Base-by-base conservation (phyloP, 2,888 invertebrate species). In the Plutella xylostella region DNA sequence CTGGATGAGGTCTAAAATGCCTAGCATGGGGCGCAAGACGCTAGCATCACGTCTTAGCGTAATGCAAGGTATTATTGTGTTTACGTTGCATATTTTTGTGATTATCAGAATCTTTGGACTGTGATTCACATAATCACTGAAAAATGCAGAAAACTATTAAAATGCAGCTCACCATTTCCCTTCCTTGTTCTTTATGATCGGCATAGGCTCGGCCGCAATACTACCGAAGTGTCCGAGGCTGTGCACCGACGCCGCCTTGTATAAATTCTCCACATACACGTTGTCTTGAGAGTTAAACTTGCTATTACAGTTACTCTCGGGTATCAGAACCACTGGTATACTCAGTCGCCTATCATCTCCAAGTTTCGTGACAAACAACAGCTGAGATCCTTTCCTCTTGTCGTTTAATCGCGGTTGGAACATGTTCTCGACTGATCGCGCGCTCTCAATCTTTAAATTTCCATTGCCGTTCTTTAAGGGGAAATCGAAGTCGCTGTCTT, bases 141-240 rank as follows among this genome's bases (percentile, higher is more conserved):
- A 12, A 28, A 7, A 7, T 25, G 11, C 25, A 28, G 9, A 4
- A 28, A 2, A 2, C n/a, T n/a, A n/a, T n/a, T n/a, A n/a, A n/a
- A n/a, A n/a, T n/a, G 15, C 19, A n/a, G 56, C 64, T 55, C 72
- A 76, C 85, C 86, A 83, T 72, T 82, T 83, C 20, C 82, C 82
- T 47, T 80, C 77, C 48, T 79, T 82, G 46, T 82, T 80, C 61
- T 79, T 82, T 45, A 78, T 79, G 45, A 82, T 76, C 4, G 83
- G 79, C 75, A 83, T 71, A 0, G 83, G 82, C 51, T 73, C 83
- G 0, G 68, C 79, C 1, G 66, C 76, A 15, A 80, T 72, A 35
- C 57, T 71, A 1, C 80, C 80, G 20, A 83, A 80, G 57, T 77
- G 79, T 0, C 83, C 82, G 48, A 83, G 66, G 58, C 83, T 83